A percentile compares a stretch with the other conserved stretches of the same genome.
These are phyloP conservation scores for Phyllostomus discolor DNA, from an alignment of 2,113 vertebrate species.

Conservation along the genomic window DNA sequence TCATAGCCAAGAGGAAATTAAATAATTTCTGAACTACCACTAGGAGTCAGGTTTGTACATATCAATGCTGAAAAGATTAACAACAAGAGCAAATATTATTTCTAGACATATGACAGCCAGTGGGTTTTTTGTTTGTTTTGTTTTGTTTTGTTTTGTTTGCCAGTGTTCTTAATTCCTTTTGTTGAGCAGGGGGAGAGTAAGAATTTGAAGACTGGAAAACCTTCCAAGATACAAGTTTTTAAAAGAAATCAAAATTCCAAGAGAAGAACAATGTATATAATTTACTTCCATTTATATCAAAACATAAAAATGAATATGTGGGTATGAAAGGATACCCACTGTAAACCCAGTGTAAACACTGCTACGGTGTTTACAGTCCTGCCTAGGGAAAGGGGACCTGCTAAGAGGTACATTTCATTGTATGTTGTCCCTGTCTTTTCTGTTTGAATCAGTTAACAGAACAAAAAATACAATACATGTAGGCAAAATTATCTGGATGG, in stretches of 20 bases:
- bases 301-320: not conserved
- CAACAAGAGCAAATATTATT: not conserved
- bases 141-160: not conserved
- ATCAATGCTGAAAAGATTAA: not conserved
- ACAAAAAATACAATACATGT: not conserved
- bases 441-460: not conserved
- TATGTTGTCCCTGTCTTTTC: not conserved
- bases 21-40: not conserved
- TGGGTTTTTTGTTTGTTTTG: not conserved
- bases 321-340: not conserved
- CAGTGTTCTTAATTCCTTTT: not conserved
- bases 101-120: not conserved
- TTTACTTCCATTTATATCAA: not conserved
- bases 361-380: not conserved
- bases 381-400: not conserved
- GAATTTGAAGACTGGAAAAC: not conserved
- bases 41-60: slow-evolving; percentile 58
- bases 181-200: accelerated
- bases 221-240: not conserved
- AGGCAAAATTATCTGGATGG: not conserved
- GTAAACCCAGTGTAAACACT: too few species aligned
- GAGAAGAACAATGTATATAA: not conserved
- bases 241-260: not conserved
- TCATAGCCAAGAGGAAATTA: not conserved
- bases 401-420: not conserved